Percentiles rank a stretch among this genome's conserved stretches.
These are phyloP conservation scores for Monopis laevigella DNA, from an alignment of 2,888 invertebrate genomes.

Conservation along the genomic window DNA sequence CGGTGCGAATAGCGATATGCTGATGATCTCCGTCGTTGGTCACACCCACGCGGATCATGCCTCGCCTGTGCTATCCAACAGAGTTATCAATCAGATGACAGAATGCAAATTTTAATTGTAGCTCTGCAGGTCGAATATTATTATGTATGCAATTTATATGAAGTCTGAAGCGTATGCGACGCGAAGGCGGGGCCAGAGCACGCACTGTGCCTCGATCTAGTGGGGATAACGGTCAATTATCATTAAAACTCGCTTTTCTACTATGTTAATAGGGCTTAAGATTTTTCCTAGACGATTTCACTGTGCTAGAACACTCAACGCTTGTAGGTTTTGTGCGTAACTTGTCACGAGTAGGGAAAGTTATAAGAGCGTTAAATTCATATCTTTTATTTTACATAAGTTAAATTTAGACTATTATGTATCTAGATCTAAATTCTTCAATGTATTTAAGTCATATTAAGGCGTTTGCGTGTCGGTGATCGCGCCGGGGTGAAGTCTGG, in stretches of 20 bases:
- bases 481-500: conserved; percentile 32
- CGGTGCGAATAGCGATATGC: conserved; percentile 9
- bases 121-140: conserved; percentile 23
- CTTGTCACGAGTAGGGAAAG: conserved; percentile 49
- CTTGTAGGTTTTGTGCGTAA: conserved; percentile 50
- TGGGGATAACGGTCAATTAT: conserved; percentile 56
- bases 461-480: too few relatives aligned
- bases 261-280: conserved; percentile 59
- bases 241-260: conserved; percentile 59
- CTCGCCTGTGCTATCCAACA: conserved; percentile 44
- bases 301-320: conserved; percentile 29
- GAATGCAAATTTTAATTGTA: conserved; percentile 63
- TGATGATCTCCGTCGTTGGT: conserved; percentile 8
- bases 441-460: too few relatives aligned
- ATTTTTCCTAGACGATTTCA: conserved; percentile 62
- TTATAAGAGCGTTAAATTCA: conserved; percentile 25
- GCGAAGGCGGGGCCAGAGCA: conserved; percentile 22
- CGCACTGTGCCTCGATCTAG: conserved; percentile 27
- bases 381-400: too few relatives aligned
- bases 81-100: conserved; percentile 56
- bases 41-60: conserved; percentile 28
- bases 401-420: too few relatives aligned
- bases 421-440: too few relatives aligned
- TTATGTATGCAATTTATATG: conserved; percentile 48
- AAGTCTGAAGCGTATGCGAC: conserved; percentile 7